A percentile compares a stretch with the other conserved stretches of the same genome.
phyloP scores from a whole-genome alignment of 1,140 invertebrate species.

The Melitaea cinxia region DNA sequence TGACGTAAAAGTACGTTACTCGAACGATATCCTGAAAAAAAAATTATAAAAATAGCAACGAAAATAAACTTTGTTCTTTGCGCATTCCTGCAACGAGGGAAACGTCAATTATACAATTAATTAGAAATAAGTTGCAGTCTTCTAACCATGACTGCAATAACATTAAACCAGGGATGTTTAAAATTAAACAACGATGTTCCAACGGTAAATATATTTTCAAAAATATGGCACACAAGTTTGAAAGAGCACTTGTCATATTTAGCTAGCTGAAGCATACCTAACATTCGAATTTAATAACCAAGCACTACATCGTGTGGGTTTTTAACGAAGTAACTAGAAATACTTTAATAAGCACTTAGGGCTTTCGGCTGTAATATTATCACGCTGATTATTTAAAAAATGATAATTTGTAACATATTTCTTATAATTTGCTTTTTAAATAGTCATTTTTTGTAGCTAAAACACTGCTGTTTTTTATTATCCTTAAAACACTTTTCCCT shows the following conservation, averaged over 20 bases:
- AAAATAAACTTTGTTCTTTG: no score
- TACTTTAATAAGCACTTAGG: neutral
- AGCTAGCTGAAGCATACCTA: neutral
- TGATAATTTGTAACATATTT: neutral
- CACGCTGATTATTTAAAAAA: slow-evolving; percentile 4
- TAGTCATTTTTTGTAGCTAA: neutral
- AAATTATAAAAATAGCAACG: no score
- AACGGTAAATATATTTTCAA: slow-evolving; percentile 2
- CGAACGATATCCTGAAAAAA: neutral
- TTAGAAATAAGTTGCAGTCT: no score
- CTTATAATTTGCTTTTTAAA: neutral
- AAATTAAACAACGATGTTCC: neutral
- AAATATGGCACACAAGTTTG: neutral
- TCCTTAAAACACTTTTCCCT: neutral
- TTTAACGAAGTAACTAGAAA: neutral
- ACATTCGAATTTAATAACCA: neutral
- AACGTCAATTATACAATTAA: no score
- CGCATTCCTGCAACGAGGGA: no score
- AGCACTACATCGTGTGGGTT: neutral
- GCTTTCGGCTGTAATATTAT: slow-evolving; percentile 2
- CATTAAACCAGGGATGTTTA: neutral
- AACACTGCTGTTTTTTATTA: neutral
- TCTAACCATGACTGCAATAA: neutral
- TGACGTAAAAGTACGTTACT: neutral
- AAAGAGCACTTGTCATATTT: slow-evolving; percentile 4